Evolutionary conservation across 2,888 invertebrate species (phyloP).

Genomic region (Odiellus spinosus): DNA sequence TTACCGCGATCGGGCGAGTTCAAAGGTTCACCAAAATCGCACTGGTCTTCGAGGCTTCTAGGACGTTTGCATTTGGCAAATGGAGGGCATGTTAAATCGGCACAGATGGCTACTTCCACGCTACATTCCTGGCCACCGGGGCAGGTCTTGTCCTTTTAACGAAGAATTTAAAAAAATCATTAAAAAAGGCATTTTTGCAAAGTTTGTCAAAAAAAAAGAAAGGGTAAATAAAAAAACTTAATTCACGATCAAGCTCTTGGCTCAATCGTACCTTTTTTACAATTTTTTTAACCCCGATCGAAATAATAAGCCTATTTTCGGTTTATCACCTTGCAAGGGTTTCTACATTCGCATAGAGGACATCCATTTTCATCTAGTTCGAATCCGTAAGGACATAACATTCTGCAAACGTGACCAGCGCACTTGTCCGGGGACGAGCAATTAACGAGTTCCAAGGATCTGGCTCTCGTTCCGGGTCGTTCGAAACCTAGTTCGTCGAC

Average conservation of each 20-base stretch:
- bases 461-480: constrained; percentile 28
- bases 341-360: constrained; percentile 46
- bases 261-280: no score
- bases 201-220: no score
- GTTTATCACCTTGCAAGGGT: constrained; percentile 26
- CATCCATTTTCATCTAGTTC: constrained; percentile 51
- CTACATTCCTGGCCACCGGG: constrained; percentile 60
- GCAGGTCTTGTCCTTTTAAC: constrained; percentile 42
- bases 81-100: constrained; percentile 63
- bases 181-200: no score
- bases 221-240: no score
- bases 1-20: constrained; percentile 52
- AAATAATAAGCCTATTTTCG: no score
- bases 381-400: constrained; percentile 72
- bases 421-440: constrained; percentile 51
- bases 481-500: constrained; percentile 52
- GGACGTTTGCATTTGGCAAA: constrained; percentile 69
- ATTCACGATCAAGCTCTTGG: no score
- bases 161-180: not conserved
- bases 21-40: constrained; percentile 51
- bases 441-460: constrained; percentile 39
- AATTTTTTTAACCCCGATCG: no score
- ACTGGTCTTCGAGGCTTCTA: constrained; percentile 54
- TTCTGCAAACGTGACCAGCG: constrained; percentile 63
- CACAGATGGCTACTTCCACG: constrained; percentile 57